These are phyloP conservation scores for Reticulitermes speratus DNA, from an alignment of 1,140 invertebrate genomes.

Conservation along the genomic window DNA sequence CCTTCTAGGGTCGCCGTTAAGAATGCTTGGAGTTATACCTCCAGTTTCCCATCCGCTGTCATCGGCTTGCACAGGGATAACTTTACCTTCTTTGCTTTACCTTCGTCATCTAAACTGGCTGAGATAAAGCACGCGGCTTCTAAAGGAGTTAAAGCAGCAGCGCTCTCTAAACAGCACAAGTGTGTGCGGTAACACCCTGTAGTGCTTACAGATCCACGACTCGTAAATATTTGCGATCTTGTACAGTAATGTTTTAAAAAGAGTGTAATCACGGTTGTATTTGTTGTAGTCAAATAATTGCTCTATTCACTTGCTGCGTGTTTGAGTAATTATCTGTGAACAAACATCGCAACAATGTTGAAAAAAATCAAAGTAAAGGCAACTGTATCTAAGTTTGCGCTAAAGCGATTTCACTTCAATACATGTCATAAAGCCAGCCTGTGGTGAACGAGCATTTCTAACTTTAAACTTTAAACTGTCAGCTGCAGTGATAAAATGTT, in stretches of 20 bases:
- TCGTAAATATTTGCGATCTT: constrained; percentile 16
- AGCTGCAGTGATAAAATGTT: too few species aligned
- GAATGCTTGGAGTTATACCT: too few species aligned
- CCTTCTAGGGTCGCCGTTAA: too few species aligned
- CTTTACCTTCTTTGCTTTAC: too few species aligned
- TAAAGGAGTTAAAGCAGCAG: background rate
- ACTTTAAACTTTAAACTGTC: too few species aligned
- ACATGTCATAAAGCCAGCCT: background rate
- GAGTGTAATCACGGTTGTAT: background rate
- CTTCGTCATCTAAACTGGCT: too few species aligned
- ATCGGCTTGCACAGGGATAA: too few species aligned
- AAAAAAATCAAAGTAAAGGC: background rate
- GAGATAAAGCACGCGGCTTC: too few species aligned
- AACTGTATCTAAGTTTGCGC: background rate
- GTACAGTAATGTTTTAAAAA: constrained; percentile 9
- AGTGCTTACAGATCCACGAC: constrained; percentile 9
- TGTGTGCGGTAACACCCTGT: background rate
- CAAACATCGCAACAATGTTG: background rate
- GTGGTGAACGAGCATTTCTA: too few species aligned
- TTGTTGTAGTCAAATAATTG: constrained; percentile 12
- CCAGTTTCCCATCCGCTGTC: too few species aligned
- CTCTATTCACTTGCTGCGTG: constrained; percentile 9
- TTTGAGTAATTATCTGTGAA: background rate
- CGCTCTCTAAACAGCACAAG: background rate
- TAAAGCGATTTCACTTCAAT: background rate